A percentile compares a stretch with the other conserved stretches of the same genome.
phyloP scores from a whole-genome alignment of 2,888 invertebrate genomes.

The Sinotaia quadrata region DNA sequence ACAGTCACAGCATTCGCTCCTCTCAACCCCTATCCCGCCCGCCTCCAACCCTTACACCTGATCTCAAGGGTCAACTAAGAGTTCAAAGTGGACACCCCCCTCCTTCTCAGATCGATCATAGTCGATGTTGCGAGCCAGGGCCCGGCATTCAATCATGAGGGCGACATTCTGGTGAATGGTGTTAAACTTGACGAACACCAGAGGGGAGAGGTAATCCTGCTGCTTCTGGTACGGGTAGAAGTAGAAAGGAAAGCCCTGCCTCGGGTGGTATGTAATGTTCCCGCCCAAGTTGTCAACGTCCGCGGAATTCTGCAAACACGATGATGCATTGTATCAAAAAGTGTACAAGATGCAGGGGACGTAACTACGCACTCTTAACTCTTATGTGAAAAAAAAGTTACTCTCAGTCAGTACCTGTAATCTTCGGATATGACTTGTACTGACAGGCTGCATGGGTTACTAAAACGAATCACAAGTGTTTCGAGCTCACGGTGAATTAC shows the following conservation, averaged over 20 bases:
- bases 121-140: slow-evolving; percentile 74
- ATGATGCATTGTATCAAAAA: too few relatives aligned
- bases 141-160: slow-evolving; percentile 74
- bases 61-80: slow-evolving; percentile 85
- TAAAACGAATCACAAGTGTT: too few relatives aligned
- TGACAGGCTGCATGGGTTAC: too few relatives aligned
- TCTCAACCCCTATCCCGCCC: not conserved
- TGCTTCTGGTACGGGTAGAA: slow-evolving; percentile 74
- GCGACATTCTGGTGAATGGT: slow-evolving; percentile 69
- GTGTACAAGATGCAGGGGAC: too few relatives aligned
- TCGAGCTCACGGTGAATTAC: too few relatives aligned
- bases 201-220: slow-evolving; percentile 72
- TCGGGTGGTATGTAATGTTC: slow-evolving; percentile 80
- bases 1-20: not conserved
- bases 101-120: slow-evolving; percentile 91
- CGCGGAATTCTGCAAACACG: slow-evolving; percentile 86
- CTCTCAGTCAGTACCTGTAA: too few relatives aligned
- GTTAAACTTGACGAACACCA: slow-evolving; percentile 73
- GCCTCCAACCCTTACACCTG: too few relatives aligned
- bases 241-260: slow-evolving; percentile 78
- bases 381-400: too few relatives aligned
- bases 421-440: too few relatives aligned
- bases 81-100: slow-evolving; percentile 94
- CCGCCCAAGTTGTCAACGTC: slow-evolving; percentile 94
- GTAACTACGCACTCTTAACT: too few relatives aligned